Evolutionary conservation across 2,888 invertebrate genomes (phyloP).

Genomic region (Drosophila nigricruria): DNA sequence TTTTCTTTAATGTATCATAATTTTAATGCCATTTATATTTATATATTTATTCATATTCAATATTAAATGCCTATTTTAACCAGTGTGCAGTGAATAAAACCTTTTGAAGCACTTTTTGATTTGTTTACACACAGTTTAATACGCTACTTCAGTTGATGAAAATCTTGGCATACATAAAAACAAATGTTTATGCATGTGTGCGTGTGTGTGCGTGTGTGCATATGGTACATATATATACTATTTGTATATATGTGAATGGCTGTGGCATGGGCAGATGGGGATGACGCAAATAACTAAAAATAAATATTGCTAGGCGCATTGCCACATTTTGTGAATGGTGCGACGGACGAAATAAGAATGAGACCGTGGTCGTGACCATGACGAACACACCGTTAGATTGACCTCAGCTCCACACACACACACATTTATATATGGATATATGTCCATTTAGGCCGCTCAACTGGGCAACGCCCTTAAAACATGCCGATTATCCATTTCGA

Average conservation of each 20-base stretch:
- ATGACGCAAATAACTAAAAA: conserved; percentile 84
- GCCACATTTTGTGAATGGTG: conserved; percentile 44
- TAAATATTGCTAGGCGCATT: conserved; percentile 65
- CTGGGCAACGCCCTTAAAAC: conserved; percentile 35
- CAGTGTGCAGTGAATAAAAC: conserved; percentile 13
- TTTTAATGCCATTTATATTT: neutral
- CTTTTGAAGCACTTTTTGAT: conserved; percentile 42
- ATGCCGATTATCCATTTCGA: conserved; percentile 7
- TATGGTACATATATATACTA: conserved; percentile 16
- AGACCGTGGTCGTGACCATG: conserved; percentile 76
- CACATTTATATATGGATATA: conserved; percentile 11
- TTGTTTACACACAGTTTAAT: conserved; percentile 71
- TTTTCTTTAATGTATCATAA: neutral
- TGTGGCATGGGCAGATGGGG: conserved; percentile 60
- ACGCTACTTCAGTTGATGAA: conserved; percentile 50
- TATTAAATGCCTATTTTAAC: neutral
- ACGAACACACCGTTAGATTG: conserved; percentile 45
- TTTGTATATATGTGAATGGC: conserved; percentile 39
- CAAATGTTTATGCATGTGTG: conserved; percentile 33
- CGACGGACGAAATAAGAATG: conserved; percentile 28
- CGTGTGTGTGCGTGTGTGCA: conserved; percentile 12
- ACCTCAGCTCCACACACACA: conserved; percentile 40
- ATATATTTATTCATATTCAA: neutral
- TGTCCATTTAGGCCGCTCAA: conserved; percentile 29
- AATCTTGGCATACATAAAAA: conserved; percentile 50